These are phyloP conservation scores for Prenolepis imparis DNA, from an alignment of 2,888 invertebrate species.

Conservation along the genomic window DNA sequence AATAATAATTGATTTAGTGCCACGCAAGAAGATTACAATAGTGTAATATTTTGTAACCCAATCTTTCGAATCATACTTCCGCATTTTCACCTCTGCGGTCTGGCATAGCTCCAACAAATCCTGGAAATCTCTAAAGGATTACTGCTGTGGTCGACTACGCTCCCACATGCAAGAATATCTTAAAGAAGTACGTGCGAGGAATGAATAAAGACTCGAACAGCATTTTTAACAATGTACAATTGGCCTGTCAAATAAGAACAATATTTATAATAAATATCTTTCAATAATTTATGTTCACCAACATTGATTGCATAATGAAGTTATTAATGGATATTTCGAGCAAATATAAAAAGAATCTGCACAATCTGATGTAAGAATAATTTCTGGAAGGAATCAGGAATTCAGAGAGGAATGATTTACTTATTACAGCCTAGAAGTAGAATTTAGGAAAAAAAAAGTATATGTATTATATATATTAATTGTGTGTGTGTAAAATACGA, in stretches of 20 bases:
- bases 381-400: too few species aligned
- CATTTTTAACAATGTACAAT: neutral
- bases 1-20: constrained; percentile 34
- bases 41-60: constrained; percentile 41
- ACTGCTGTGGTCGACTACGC: constrained; percentile 15
- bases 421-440: too few species aligned
- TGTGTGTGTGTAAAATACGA: too few species aligned
- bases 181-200: constrained; percentile 17
- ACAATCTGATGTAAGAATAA: too few species aligned
- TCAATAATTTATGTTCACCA: neutral
- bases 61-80: constrained; percentile 30
- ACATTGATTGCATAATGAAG: neutral
- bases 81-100: constrained; percentile 39
- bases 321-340: neutral
- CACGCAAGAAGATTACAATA: neutral
- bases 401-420: too few species aligned
- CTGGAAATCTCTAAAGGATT: constrained; percentile 53
- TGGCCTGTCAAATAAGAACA: neutral
- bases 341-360: neutral
- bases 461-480: too few species aligned
- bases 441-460: too few species aligned
- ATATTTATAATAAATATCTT: neutral
- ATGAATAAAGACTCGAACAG: neutral
- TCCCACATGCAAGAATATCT: constrained; percentile 24
- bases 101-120: constrained; percentile 44